These are phyloP conservation scores for Chiroxiphia lanceolata DNA, from an alignment of 2,797 vertebrate species.

Conservation along the genomic window DNA sequence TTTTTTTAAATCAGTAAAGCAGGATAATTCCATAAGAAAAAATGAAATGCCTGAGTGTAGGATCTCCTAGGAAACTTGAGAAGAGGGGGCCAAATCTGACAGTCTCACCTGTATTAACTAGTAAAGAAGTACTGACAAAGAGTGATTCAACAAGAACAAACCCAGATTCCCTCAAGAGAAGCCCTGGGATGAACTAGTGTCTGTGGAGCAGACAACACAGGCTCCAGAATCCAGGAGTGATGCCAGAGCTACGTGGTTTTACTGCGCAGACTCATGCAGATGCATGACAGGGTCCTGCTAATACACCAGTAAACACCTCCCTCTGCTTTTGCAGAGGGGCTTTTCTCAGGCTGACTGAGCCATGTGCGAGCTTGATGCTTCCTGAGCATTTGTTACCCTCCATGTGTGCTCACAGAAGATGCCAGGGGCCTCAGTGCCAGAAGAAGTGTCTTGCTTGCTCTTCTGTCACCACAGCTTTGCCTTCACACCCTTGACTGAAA, in stretches of 20 bases:
- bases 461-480: constrained; percentile 48
- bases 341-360: background rate
- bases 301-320: background rate
- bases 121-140: background rate
- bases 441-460: constrained; percentile 45
- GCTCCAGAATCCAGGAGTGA: background rate
- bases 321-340: background rate
- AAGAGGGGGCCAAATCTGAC: background rate
- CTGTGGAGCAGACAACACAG: fast-evolving
- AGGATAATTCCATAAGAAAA: background rate
- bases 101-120: background rate
- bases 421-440: constrained; percentile 20
- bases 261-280: fast-evolving
- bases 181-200: background rate
- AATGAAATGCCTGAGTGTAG: background rate
- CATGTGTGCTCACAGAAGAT: background rate
- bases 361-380: background rate
- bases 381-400: constrained; percentile 2
- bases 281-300: background rate
- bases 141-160: background rate
- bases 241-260: fast-evolving
- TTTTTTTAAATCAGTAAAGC: background rate
- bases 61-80: background rate
- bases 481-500: constrained; percentile 46
- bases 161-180: background rate